Evolutionary conservation across 2,797 vertebrate genomes (phyloP).

Genomic region (Enteromius fasciolatus): DNA sequence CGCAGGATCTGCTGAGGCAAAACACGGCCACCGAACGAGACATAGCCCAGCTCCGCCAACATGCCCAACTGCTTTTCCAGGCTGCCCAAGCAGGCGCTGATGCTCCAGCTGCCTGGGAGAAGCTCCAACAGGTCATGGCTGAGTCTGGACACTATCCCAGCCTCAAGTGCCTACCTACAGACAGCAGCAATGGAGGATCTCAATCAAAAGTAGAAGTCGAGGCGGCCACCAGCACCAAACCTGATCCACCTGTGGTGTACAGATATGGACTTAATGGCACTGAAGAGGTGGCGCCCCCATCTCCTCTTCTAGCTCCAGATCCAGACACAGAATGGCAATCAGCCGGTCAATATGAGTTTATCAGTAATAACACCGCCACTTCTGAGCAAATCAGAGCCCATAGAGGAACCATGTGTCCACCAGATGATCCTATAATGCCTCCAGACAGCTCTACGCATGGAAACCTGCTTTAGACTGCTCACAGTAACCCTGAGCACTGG

Average conservation of each 20-base stretch:
- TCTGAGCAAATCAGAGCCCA: constrained; percentile 43
- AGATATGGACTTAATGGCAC: constrained; percentile 6
- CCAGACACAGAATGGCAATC: constrained; percentile 29
- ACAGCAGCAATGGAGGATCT: constrained; percentile 14
- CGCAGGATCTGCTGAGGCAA: constrained; percentile 75
- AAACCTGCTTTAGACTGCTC: constrained; percentile 33
- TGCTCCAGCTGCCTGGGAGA: constrained; percentile 57
- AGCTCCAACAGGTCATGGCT: constrained; percentile 69
- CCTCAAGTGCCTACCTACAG: constrained; percentile 56
- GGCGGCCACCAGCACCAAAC: constrained; percentile 12
- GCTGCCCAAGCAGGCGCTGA: constrained; percentile 52
- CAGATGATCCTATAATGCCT: constrained; percentile 59
- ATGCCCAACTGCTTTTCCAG: constrained; percentile 73
- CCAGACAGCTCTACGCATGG: constrained; percentile 74
- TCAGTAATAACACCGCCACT: constrained; percentile 12
- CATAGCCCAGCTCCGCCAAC: constrained; percentile 73
- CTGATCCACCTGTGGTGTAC: constrained; percentile 25
- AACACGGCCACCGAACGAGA: constrained; percentile 67
- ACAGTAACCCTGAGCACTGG: background rate
- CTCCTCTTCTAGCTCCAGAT: constrained; percentile 31
- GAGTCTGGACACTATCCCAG: constrained; percentile 70
- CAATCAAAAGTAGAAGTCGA: constrained; percentile 40
- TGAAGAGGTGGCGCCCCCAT: constrained; percentile 33
- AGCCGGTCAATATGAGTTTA: constrained; percentile 26
- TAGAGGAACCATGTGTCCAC: background rate